Conservation (phyloP, 2,888 invertebrate species). For the Nomada flava region DNA sequence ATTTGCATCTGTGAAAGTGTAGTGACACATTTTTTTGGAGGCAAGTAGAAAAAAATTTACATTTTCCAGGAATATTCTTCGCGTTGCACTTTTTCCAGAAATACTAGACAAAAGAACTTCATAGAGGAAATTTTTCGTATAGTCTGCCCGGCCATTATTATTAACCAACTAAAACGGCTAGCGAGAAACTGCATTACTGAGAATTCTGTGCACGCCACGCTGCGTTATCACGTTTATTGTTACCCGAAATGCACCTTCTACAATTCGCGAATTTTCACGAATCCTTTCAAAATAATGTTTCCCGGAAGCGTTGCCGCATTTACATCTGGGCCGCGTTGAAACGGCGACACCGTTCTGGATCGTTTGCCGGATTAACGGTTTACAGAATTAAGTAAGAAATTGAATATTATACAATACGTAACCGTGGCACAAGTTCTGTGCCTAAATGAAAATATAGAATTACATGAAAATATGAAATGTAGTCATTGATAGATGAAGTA, state of each 20-base stretch:
- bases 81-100: neutral
- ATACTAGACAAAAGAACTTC: neutral
- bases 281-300: conserved; percentile 48
- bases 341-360: neutral
- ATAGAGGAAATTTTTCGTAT: conserved; percentile 1
- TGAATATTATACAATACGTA: no score
- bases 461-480: no score
- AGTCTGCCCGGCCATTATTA: conserved; percentile 9
- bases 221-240: conserved; percentile 46
- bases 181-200: conserved; percentile 33
- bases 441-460: no score
- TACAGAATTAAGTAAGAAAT: conserved; percentile 1
- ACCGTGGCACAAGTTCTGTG: no score
- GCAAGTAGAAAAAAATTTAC: neutral
- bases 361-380: conserved; percentile 14
- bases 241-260: conserved; percentile 28
- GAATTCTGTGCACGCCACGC: conserved; percentile 24
- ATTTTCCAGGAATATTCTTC: neutral
- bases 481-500: no score
- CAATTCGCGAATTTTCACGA: conserved; percentile 52
- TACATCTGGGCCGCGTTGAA: conserved; percentile 11
- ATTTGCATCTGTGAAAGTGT: no score
- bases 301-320: conserved; percentile 19
- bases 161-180: conserved; percentile 29
- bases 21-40: neutral